These are phyloP conservation scores for Sebastes melanostomus DNA, from an alignment of 2,797 vertebrate species.

Conservation along the genomic window DNA sequence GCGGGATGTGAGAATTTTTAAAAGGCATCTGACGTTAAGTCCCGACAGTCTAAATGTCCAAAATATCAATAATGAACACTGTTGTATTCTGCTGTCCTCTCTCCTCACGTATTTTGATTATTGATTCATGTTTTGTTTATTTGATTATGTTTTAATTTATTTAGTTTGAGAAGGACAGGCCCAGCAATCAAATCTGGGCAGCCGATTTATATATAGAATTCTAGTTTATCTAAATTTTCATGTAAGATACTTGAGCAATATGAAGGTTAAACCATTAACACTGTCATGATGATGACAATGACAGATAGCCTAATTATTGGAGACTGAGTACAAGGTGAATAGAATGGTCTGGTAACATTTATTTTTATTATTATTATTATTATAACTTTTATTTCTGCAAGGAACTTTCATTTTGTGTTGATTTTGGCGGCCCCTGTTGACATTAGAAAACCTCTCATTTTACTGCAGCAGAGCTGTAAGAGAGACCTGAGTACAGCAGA, in stretches of 20 bases:
- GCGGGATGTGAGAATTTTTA: neutral
- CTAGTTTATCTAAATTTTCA: no score
- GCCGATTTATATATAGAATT: neutral
- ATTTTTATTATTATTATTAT: no score
- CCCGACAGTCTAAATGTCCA: neutral
- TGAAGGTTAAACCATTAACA: neutral
- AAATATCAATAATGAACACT: neutral
- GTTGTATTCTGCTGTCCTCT: neutral
- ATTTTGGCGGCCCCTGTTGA: rapidly evolving
- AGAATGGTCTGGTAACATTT: no score
- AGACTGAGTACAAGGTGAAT: no score
- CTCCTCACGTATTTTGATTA: neutral
- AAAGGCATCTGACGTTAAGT: neutral
- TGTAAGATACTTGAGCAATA: neutral
- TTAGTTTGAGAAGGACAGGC: neutral
- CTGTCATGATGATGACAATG: neutral
- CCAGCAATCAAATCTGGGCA: neutral
- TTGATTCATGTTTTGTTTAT: neutral
- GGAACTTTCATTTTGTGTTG: no score
- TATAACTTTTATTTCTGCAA: no score
- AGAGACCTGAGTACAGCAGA: neutral
- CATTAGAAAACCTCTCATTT: no score
- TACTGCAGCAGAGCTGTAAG: no score
- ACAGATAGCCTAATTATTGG: no score
- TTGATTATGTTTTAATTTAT: neutral